Evolutionary conservation across 1,140 invertebrate species (phyloP), one percentile per base, ranked within the genome.

Genomic region (Tachypleus tridentatus): DNA sequence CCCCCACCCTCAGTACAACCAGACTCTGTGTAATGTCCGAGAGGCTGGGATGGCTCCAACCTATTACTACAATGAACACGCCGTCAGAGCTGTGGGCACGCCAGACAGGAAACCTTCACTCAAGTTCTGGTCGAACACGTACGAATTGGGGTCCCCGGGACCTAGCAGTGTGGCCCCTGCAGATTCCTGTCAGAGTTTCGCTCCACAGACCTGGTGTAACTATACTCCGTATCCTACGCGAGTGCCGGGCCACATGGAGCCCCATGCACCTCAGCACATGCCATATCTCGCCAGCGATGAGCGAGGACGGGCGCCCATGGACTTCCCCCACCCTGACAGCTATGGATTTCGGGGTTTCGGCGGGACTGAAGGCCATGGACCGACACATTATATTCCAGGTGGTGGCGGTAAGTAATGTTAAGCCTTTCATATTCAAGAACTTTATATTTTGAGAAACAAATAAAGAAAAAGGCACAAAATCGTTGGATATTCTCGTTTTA

Each of bases 371-470:
- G 81, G 84, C 9, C 86, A 89, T 66, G 84, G 86, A 11, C 85
- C 87, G 67, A 86, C 86, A 65, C 86, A 87, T 3, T 91, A 89
- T 71, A 85, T 87, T 71, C 85, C 87, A n/a, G 66, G 63, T 83
- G 87, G 88, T 83, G 84, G 78, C 9, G 66, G 66, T 64, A 63
- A 62, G 60, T 65, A 51, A 29, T 29, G 29, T 29, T 29, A 29
- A 29, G 29, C 29, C 29, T 29, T 29, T 29, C 29, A 29, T 29
- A 29, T 29, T 29, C 29, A 29, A 29, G 29, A 29, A 29, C 29
- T 29, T 29, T 29, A 29, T 29, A 29, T 29, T 29, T 29, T 29
- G 29, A 29, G 29, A 29, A 29, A 29, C 29, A 29, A 29, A 29
- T 29, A 29, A 29, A 29, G 29, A 29, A 29, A 29, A 29, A 29